phyloP scores from a whole-genome alignment of 2,797 vertebrate genomes.

The Basileuterus tristriatus region DNA sequence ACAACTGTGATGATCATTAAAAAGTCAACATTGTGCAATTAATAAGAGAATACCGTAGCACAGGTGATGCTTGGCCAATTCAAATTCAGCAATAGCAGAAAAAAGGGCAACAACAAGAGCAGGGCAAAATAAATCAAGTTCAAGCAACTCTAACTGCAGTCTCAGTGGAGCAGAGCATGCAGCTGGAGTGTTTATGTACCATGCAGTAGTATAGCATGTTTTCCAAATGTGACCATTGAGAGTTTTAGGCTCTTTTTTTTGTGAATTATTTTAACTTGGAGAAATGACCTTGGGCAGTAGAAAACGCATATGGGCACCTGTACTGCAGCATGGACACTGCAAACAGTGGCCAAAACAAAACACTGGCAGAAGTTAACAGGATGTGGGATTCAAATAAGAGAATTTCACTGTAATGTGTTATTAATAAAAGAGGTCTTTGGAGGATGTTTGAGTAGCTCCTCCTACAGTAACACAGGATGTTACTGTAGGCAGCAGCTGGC shows the following conservation, averaged over 20 bases:
- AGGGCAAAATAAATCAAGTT: not conserved
- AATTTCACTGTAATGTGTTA: not conserved
- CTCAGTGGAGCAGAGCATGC: not conserved
- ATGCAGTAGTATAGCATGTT: not conserved
- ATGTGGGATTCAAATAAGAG: not conserved
- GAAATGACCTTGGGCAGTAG: not conserved
- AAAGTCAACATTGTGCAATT: not conserved
- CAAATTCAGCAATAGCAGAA: not conserved
- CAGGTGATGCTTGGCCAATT: not conserved
- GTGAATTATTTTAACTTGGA: not conserved
- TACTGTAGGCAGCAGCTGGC: not conserved
- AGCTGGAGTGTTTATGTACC: not conserved
- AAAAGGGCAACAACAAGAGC: not conserved
- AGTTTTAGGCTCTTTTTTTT: not conserved
- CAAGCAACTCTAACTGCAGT: not conserved
- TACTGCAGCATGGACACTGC: not conserved
- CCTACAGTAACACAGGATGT: not conserved
- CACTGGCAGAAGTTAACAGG: not conserved
- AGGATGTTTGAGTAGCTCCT: not conserved
- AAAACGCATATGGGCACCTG: accelerated
- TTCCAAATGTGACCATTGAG: not conserved
- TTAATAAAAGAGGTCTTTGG: not conserved
- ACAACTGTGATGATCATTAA: not conserved
- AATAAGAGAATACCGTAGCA: not conserved
- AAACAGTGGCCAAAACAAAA: not conserved